Conservation (phyloP, 1,140 invertebrate genomes). For the Lasaia peninsularis region DNA sequence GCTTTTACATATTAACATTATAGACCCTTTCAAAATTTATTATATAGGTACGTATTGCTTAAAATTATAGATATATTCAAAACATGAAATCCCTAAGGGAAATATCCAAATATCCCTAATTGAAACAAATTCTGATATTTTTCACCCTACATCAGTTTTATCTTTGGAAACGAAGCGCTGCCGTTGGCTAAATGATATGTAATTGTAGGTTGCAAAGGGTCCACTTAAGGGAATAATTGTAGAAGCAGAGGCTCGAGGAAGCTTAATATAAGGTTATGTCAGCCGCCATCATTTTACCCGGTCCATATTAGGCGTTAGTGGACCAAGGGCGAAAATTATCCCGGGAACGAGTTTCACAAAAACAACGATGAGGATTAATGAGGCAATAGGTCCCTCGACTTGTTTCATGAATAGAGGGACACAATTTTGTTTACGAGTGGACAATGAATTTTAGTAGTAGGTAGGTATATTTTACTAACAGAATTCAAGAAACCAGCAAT, state of each 20-base stretch:
- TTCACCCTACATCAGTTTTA: slow-evolving; percentile 62
- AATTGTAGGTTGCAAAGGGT: slow-evolving; percentile 71
- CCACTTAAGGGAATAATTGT: slow-evolving; percentile 72
- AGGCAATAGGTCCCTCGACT: slow-evolving; percentile 57
- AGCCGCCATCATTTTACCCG: slow-evolving; percentile 48
- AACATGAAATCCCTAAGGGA: background rate
- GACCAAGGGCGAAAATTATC: slow-evolving; percentile 73
- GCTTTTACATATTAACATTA: too few relatives aligned
- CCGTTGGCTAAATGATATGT: slow-evolving; percentile 64
- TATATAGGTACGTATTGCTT: too few relatives aligned
- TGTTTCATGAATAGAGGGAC: slow-evolving; percentile 56
- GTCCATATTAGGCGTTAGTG: slow-evolving; percentile 52
- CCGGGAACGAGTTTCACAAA: slow-evolving; percentile 66
- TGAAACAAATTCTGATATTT: slow-evolving; percentile 61
- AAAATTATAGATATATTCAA: background rate
- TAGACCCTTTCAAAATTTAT: too few relatives aligned
- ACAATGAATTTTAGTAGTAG: slow-evolving; percentile 62
- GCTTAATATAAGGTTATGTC: slow-evolving; percentile 69
- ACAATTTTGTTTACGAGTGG: slow-evolving; percentile 38
- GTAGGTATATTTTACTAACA: slow-evolving; percentile 16
- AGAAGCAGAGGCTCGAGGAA: slow-evolving; percentile 59
- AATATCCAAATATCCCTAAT: slow-evolving; percentile 35
- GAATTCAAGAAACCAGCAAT: background rate
- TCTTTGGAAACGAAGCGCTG: slow-evolving; percentile 51
- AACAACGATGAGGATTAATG: slow-evolving; percentile 67